Evolutionary conservation across 2,797 vertebrate genomes (phyloP), one percentile per base, ranked within the genome.

Genomic region (Manis javanica): DNA sequence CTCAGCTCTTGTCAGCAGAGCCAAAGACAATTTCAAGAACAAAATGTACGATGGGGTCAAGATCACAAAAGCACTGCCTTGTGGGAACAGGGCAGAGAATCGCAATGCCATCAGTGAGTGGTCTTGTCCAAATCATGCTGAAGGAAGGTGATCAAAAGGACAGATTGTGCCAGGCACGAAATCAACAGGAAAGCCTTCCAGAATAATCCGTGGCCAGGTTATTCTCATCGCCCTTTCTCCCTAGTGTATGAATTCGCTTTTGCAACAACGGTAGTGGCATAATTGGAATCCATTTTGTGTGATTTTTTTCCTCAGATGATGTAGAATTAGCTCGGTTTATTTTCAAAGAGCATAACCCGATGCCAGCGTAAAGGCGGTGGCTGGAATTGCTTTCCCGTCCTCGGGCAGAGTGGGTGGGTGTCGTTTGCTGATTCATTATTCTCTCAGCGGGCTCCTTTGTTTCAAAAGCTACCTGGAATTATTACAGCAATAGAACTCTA

Each of bases 391-490:
- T 96, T 86, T 97, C 72, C 97, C 72, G 87, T 98, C 97, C 89
- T n/a, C 3, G 11, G 94, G 96, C 87, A 92, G 97, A 96, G 93
- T 96, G 90, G 59, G 97, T 97, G 97, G 77, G 97, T 96, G 96
- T 98, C 97, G 90, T 97, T 98, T 98, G 96, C 98, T 98, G 98
- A 99, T 98, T 98, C 98, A 98, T 99, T 98, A 98, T 97, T 96
- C 82, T 98, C 98, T 94, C 98, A 96, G 96, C 92, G 61, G 98
- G 98, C 64, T 90, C 96, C 96, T 98, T 98, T 97, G 96, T 98
- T 98, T 97, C 72, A 61, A 96, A 97, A 97, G 79, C 92, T 95
- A 97, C 98, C 97, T 98, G 97, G 95, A 98, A 98, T 98, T 95
- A 96, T 77, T 87, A 42, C 88, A 34, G 81, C 61, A 59, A 39